These are phyloP conservation scores for Chrysogorgia sp. DNA, from an alignment of 92 coral and sea anemone genomes.

Conservation along the genomic window DNA sequence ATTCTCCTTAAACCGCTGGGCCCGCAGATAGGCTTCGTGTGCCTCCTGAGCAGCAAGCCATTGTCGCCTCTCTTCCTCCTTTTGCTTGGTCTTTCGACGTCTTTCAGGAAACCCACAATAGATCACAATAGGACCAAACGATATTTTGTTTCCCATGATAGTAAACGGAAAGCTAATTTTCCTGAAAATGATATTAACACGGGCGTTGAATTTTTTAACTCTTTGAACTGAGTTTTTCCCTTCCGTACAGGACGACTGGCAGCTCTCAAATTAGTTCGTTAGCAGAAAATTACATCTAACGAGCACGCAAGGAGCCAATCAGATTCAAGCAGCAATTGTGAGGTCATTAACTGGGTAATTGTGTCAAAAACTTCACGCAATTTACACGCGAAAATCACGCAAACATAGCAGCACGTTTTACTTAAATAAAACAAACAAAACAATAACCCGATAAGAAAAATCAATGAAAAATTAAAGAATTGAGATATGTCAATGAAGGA, in stretches of 20 bases:
- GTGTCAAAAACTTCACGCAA: not conserved
- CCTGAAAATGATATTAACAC: not conserved
- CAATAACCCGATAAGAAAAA: too few species aligned
- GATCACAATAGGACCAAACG: not conserved
- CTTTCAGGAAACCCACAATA: slow-evolving; percentile 26
- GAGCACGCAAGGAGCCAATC: not conserved
- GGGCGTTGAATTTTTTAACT: slow-evolving; percentile 4
- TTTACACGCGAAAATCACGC: not conserved
- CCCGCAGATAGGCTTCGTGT: not conserved
- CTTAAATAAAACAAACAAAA: too few species aligned
- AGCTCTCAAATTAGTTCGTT: slow-evolving; percentile 8
- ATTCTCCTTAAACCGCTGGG: not conserved
- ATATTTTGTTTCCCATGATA: slow-evolving; percentile 29
- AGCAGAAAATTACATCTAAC: not conserved
- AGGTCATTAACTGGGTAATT: not conserved
- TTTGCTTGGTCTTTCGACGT: slow-evolving; percentile 6
- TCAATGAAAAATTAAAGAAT: too few species aligned
- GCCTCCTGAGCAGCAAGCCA: not conserved
- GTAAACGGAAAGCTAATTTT: not conserved
- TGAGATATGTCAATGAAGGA: too few species aligned
- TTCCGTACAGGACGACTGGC: not conserved
- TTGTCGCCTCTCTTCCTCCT: slow-evolving; percentile 2
- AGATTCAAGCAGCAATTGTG: not conserved
- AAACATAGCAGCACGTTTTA: too few species aligned
- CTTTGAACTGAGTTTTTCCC: not conserved